Evolutionary conservation across 1,140 invertebrate species (phyloP).

Genomic region (Pararge aegeria): DNA sequence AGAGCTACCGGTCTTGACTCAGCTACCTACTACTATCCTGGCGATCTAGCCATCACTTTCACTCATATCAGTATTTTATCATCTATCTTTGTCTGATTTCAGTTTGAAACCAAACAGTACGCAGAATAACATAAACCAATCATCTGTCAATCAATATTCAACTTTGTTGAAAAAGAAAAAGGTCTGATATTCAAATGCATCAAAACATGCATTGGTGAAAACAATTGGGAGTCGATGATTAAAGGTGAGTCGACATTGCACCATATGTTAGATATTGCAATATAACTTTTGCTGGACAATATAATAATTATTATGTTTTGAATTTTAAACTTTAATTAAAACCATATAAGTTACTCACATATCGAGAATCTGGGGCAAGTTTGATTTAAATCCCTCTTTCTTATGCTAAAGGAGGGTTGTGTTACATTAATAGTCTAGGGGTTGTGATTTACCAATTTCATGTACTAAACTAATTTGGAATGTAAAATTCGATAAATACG

Average conservation of each 20-base stretch:
- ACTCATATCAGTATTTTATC: conserved; percentile 23
- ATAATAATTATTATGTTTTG: too few species aligned
- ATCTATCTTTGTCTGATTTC: conserved; percentile 40
- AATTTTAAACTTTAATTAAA: too few species aligned
- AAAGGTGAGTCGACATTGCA: conserved; percentile 26
- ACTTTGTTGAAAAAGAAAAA: neutral
- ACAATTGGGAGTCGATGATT: conserved; percentile 28
- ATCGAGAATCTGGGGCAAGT: too few species aligned
- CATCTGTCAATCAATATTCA: conserved; percentile 5
- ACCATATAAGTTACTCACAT: too few species aligned
- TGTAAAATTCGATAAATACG: too few species aligned
- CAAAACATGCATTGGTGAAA: conserved; percentile 2
- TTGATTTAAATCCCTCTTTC: too few species aligned
- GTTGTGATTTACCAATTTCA: too few species aligned
- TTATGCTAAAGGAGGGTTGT: too few species aligned
- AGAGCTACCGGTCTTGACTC: conserved; percentile 56
- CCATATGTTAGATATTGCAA: conserved; percentile 5
- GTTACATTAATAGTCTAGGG: too few species aligned
- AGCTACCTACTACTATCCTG: conserved; percentile 29
- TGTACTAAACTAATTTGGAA: too few species aligned
- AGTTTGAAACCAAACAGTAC: conserved; percentile 12
- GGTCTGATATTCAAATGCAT: conserved; percentile 8
- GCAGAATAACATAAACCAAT: conserved; percentile 14
- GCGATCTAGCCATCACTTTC: conserved; percentile 50
- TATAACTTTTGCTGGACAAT: neutral